phyloP scores from a whole-genome alignment of 2,797 vertebrate species.

The Xiphorhynchus erythropygius region DNA sequence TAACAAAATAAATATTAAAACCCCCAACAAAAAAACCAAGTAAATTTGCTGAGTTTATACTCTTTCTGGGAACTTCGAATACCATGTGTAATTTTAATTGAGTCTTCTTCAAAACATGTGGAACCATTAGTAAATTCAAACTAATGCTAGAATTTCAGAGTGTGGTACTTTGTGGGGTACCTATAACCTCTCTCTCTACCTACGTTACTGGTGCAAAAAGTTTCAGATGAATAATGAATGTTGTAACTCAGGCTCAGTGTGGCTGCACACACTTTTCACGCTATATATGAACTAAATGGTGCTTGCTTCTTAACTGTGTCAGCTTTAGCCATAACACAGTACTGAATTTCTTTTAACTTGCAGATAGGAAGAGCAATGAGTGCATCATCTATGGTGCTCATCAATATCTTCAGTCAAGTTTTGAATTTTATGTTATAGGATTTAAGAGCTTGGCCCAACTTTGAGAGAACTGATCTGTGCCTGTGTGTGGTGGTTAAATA shows the following conservation, averaged over 20 bases:
- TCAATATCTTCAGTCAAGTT: not conserved
- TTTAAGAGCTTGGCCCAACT: not conserved
- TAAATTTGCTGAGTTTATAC: not conserved
- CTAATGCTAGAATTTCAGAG: not conserved
- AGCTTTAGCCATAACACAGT: not conserved
- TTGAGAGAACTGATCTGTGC: not conserved
- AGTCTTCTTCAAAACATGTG: not conserved
- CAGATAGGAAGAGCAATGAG: not conserved
- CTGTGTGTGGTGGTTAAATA: not conserved
- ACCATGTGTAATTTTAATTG: not conserved
- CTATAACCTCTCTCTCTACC: not conserved
- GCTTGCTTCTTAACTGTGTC: not conserved
- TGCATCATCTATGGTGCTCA: not conserved
- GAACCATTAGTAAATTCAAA: not conserved
- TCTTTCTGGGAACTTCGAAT: not conserved
- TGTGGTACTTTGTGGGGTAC: not conserved
- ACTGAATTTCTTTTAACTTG: not conserved
- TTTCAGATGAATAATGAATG: not conserved
- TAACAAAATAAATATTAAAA: not conserved
- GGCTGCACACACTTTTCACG: not conserved
- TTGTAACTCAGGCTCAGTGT: not conserved
- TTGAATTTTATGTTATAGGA: not conserved
- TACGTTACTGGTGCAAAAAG: not conserved
- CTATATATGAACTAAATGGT: not conserved
- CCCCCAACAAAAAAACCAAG: not conserved